Base-by-base conservation (phyloP, 1,140 invertebrate genomes). In the Tetragonula clypearis region DNA sequence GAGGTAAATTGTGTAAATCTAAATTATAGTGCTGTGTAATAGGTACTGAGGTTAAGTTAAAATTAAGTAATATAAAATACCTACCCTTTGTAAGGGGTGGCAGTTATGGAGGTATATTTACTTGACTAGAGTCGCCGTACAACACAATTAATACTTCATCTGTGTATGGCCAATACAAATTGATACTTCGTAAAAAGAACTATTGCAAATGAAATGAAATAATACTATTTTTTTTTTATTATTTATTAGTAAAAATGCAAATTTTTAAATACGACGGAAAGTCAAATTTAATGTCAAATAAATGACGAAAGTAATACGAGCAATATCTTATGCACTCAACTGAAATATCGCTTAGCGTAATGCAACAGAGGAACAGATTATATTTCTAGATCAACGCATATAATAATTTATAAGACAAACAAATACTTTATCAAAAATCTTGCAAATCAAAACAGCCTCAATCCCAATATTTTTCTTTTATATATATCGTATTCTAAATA, bases 1-100 rank as follows among this genome's bases (percentile, higher is more conserved):
- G 91, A 93, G 92, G 91, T 93, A 92, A 92, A 91, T 81, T 82
- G 92, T 89, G 68, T 88, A 90, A 86, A 91, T 90, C 85, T 92
- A 92, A 91, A 90, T 90, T 90, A 92, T 90, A 91, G 87, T 92
- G 84, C 56, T 84, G 75, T 89, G 90, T 93, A 92, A 82, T 93
- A 94, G 93, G 93, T 94, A 94, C 93, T 92, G 91, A 84, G 84
- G 88, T 94, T 94, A 94, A 93, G 93, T 94, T 93, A 93, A 88
- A 92, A 87, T 94, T 94, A 94, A 94, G 93, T 94, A 93, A 93
- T 92, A 87, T 86, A 87, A 91, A 76, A 85, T 80, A 71, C 80
- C 77, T 71, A 66, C 74, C 85, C 86, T 69, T 66, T 73, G 53
- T 73, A n/a, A 66, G 87, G 87, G 84, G 86, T 66, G 87, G 87